A percentile compares a stretch with the other conserved stretches of the same genome.
These are phyloP conservation scores for Esox masquinongy DNA, from an alignment of 2,797 vertebrate species.

Conservation along the genomic window DNA sequence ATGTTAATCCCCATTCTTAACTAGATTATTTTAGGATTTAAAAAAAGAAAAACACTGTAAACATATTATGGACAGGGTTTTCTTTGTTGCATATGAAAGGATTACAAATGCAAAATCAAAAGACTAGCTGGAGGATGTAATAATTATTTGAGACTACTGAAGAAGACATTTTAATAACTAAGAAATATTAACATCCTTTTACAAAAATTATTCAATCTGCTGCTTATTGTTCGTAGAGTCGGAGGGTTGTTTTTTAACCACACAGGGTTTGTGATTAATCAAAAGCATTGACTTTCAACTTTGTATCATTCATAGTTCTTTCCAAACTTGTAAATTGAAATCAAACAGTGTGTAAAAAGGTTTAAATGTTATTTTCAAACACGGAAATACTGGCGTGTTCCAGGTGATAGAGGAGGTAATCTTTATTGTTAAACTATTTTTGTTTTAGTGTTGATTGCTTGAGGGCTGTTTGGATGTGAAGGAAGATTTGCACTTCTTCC, in stretches of 20 bases:
- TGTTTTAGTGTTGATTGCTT: conserved; percentile 28
- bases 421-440: not conserved
- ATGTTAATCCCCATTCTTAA: not conserved
- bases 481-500: conserved; percentile 34
- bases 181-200: not conserved
- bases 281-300: not conserved
- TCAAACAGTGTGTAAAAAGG: conserved; percentile 25
- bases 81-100: not conserved
- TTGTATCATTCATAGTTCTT: conserved; percentile 15
- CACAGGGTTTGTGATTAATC: not conserved
- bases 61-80: not conserved
- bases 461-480: conserved; percentile 34
- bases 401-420: not conserved
- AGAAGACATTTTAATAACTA: not conserved
- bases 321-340: conserved; percentile 31
- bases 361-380: conserved; percentile 20
- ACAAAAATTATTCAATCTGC: not conserved
- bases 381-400: conserved; percentile 32
- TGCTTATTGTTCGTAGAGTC: not conserved
- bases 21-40: not conserved
- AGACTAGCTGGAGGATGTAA: not conserved
- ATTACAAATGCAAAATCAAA: not conserved
- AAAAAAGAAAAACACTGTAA: not conserved
- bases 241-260: not conserved
- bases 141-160: not conserved